Evolutionary conservation across 2,113 vertebrate species (phyloP), one percentile per base, ranked within the genome.

Genomic region (Talpa occidentalis): DNA sequence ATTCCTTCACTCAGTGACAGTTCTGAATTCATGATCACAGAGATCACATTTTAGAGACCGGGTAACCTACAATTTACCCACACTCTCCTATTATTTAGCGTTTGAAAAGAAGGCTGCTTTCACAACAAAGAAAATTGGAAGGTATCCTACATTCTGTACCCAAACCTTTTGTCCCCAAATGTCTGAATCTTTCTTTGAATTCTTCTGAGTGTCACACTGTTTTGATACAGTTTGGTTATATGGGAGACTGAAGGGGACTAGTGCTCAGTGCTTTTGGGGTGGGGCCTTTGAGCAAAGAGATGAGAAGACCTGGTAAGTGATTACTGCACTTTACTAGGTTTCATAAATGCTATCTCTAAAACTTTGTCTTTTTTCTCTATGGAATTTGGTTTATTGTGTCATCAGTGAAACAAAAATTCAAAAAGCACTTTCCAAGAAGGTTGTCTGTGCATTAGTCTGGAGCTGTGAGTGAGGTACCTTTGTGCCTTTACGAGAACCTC

Each of bases 41-140:
- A 62, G 52, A 32, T 30, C 35, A 21, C 66, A n/a, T 56, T 52
- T 54, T 64, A 66, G 76, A 76, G n/a, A 6, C 16, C 40, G 42
- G 16, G 26, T 35, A 56, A 28, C 3, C 49, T 82, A 11, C 60
- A 44, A 62, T 26, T 47, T 62, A 32, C 2, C 42, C 35, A 60
- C 70, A 40, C 28, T 93, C 40, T 82, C 22, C 85, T 67, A 10
- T 81, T 24, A 91, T 32, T 74, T 70, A 86, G 24, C 70, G 73
- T 52, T 74, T 92, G 35, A 62, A 85, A 94, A 91, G 32, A 44
- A 59, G 30, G 32, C 84, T 88, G 42, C 52, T 72, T 54, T 37
- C 0, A 3, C 44, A 35, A 35, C n/a, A 47, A 59, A 49, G 69
- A 54, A 74, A 87, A 37, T 6, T 44, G 49, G 40, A 47, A 78